Base-by-base conservation (phyloP, 2,113 vertebrate species). In the Pomatostomus ruficeps region DNA sequence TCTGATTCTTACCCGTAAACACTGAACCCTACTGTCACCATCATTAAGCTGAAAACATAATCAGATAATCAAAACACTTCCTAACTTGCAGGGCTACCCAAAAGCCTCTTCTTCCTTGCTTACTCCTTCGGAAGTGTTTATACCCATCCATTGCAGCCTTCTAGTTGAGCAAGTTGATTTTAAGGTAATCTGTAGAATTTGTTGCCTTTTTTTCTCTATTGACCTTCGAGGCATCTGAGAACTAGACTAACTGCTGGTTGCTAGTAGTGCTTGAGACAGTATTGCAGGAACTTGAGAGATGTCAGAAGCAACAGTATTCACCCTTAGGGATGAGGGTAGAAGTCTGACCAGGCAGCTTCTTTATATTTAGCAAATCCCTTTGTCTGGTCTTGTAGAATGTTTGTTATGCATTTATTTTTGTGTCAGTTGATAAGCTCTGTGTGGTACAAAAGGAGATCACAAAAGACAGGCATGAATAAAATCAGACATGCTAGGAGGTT, bases 341-440 rank as follows among this genome's bases (percentile, higher is more conserved):
- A 88, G 66, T 91, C 70, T 94, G 77, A 75, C 92, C 66, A 82
- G 78, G 58, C 74, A 85, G 74, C 42, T 79, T 84, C 26, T 87
- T 89, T 96, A 88, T 89, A 91, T 93, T 94, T 95, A 94, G 93
- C 74, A 93, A 93, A 33, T 9, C 59, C 12, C n/a, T 65, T 85
- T 82, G 78, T 81, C 82, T 93, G 33, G 57, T 94, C 48, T 72
- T 76, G 31, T 82, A 52, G 54, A 75, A 48, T 72, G 75, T 79
- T 91, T 95, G 61, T 82, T 61, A 63, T 2, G 11, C 43, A 36
- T 95, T 96, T 89, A 75, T 93, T 88, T 93, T 94, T 95, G 45
- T 88, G 95, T 94, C 92, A 88, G 88, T 91, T 96, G 74, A 49
- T 82, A 68, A 93, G 58, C 36, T 35, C n/a, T 78, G 52, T 68